phyloP scores from a whole-genome alignment of 2,797 vertebrate genomes.

The Lerista edwardsae region DNA sequence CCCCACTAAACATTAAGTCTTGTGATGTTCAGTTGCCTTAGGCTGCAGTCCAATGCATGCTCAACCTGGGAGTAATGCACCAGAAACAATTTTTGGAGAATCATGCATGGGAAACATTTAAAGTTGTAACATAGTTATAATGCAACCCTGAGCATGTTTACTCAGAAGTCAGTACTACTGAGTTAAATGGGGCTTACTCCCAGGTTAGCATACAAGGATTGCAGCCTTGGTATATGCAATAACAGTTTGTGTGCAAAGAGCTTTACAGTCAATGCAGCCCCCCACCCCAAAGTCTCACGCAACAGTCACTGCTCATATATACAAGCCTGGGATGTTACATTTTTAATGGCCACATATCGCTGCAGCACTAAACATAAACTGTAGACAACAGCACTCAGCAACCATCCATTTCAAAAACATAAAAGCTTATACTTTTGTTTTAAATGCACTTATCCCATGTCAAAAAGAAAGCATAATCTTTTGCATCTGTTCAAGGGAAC shows the following conservation, averaged over 20 bases:
- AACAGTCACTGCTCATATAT: neutral
- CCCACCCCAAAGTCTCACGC: neutral
- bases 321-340: neutral
- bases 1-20: too few species aligned
- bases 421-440: rapidly evolving
- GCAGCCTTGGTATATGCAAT: neutral
- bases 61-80: too few species aligned
- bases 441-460: neutral
- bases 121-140: neutral
- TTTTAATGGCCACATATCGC: neutral
- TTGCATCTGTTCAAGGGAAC: rapidly evolving
- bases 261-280: neutral
- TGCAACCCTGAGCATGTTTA: too few species aligned
- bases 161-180: too few species aligned
- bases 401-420: neutral
- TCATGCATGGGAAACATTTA: neutral
- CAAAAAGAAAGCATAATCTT: slow-evolving; percentile 11
- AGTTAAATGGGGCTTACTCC: neutral
- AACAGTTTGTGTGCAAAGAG: neutral
- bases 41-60: neutral
- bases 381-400: rapidly evolving
- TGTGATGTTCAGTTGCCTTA: neutral
- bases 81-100: neutral
- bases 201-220: too few species aligned
- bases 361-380: neutral